phyloP scores from a whole-genome alignment of 2,888 invertebrate genomes.

The Parnassius apollo region DNA sequence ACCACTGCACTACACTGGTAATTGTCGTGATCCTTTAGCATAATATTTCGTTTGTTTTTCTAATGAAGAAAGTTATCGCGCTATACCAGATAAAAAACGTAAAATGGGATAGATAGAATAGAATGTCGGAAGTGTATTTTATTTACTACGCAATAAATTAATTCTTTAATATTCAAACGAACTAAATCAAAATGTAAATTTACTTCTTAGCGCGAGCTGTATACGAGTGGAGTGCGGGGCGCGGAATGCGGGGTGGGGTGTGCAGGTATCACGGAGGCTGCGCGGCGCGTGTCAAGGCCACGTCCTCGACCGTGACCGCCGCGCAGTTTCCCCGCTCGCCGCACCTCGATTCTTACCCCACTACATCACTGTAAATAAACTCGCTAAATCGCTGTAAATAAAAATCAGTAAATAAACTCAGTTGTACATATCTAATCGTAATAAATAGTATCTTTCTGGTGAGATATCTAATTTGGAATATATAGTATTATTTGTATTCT shows the following conservation, averaged over 20 bases:
- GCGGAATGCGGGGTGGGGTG: slow-evolving; percentile 32
- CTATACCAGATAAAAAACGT: too few species aligned
- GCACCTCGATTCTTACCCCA: slow-evolving; percentile 28
- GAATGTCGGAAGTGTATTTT: too few species aligned
- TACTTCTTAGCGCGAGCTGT: slow-evolving; percentile 4
- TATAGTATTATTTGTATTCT: too few species aligned
- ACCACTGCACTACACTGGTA: too few species aligned
- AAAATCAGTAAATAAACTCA: slow-evolving; percentile 22
- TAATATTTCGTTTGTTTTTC: too few species aligned
- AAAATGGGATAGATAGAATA: too few species aligned
- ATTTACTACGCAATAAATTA: too few species aligned
- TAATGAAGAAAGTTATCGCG: too few species aligned
- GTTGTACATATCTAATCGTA: too few species aligned
- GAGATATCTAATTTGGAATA: too few species aligned
- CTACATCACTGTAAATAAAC: slow-evolving; percentile 27
- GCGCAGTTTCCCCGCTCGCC: slow-evolving; percentile 33
- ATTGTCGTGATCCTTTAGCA: too few species aligned
- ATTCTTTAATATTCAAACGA: neutral
- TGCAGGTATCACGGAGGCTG: slow-evolving; percentile 54
- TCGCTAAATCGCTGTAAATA: slow-evolving; percentile 24
- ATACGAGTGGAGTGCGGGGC: slow-evolving; percentile 31
- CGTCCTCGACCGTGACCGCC: slow-evolving; percentile 74
- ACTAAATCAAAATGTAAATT: slow-evolving; percentile 24
- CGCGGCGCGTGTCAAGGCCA: slow-evolving; percentile 68
- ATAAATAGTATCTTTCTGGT: too few species aligned